These are phyloP conservation scores for Campaea margaritaria DNA, from an alignment of 2,888 invertebrate genomes.

Conservation along the genomic window DNA sequence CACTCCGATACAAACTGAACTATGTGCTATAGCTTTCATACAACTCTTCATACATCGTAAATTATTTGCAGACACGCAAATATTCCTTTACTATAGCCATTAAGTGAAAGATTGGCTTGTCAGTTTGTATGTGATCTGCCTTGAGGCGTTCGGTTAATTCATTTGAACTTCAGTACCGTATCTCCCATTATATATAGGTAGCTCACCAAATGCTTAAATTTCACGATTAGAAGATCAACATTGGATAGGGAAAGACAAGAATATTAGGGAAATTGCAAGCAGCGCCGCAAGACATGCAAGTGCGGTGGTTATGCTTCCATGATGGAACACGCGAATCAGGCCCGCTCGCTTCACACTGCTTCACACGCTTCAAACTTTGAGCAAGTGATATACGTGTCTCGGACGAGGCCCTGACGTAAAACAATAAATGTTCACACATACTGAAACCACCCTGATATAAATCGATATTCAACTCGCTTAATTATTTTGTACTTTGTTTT, in stretches of 20 bases:
- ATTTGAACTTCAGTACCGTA: no score
- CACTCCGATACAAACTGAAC: constrained; percentile 8
- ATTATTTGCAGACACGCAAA: constrained; percentile 10
- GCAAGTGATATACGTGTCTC: not conserved
- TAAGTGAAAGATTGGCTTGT: not conserved
- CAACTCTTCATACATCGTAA: constrained; percentile 1
- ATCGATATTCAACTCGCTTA: no score
- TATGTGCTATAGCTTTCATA: constrained; percentile 13
- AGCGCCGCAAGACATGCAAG: not conserved
- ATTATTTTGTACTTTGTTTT: no score
- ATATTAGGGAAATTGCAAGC: constrained; percentile 3
- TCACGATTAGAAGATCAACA: no score
- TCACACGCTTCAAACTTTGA: constrained; percentile 6
- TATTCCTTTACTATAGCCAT: constrained; percentile 1
- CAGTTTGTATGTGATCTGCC: not conserved
- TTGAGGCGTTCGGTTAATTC: not conserved
- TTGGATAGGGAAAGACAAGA: not conserved
- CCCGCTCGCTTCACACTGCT: constrained; percentile 19
- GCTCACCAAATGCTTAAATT: no score
- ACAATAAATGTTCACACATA: no score
- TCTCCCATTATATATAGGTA: no score
- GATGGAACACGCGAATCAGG: constrained; percentile 12
- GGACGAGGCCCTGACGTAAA: no score
- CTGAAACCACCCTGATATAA: no score
- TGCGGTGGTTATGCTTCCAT: not conserved